Conservation (phyloP, 1,140 invertebrate species). For the Metopolophium dirhodum region DNA sequence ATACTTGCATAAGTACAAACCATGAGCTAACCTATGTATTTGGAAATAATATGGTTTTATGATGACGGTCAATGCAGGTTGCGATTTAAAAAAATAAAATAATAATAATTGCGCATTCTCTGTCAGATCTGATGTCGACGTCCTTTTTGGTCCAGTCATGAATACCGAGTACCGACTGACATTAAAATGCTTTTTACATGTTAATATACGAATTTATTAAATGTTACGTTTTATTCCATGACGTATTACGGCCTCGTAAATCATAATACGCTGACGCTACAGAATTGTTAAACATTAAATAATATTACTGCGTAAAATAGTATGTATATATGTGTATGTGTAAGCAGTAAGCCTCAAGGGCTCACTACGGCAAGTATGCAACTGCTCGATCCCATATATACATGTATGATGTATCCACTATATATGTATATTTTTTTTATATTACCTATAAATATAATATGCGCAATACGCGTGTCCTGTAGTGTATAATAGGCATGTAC, state of each 20-base stretch:
- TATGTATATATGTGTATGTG: neutral
- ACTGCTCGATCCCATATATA: neutral
- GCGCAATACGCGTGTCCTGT: neutral
- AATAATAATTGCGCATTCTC: neutral
- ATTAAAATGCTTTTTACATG: neutral
- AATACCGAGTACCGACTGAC: neutral
- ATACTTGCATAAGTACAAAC: neutral
- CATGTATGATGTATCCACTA: neutral
- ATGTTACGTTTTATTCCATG: neutral
- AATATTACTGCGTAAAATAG: slow-evolving; percentile 19
- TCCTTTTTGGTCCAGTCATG: neutral
- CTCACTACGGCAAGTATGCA: neutral
- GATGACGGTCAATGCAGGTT: neutral
- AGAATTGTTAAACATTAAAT: slow-evolving; percentile 7
- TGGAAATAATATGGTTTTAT: slow-evolving; percentile 1
- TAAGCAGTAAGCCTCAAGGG: neutral
- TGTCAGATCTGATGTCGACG: neutral
- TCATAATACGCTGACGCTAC: neutral
- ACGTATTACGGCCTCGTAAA: slow-evolving; percentile 1
- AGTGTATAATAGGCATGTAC: neutral
- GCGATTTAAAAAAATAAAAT: neutral
- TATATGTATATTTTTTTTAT: neutral
- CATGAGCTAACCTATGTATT: neutral
- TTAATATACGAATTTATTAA: slow-evolving; percentile 4
- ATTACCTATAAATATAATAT: neutral